phyloP scores from a whole-genome alignment of 2,888 invertebrate genomes.

The Emmelina monodactyla region DNA sequence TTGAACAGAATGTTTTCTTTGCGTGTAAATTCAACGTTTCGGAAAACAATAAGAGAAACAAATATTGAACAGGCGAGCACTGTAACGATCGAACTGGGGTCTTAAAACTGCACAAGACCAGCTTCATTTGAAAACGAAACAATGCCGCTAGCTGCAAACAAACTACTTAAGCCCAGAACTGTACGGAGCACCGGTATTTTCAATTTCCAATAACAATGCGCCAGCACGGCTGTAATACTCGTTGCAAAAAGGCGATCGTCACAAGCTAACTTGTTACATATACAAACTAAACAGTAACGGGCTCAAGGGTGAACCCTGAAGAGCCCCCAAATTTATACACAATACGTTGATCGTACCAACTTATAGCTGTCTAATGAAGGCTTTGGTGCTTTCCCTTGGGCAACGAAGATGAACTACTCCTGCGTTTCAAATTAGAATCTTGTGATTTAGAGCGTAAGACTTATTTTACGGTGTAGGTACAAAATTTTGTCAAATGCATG shows the following conservation, averaged over 20 bases:
- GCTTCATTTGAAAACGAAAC: conserved; percentile 33
- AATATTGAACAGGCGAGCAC: conserved; percentile 6
- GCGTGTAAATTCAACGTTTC: not conserved
- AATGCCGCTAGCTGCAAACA: conserved; percentile 27
- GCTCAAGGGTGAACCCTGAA: conserved; percentile 19
- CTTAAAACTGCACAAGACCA: conserved; percentile 9
- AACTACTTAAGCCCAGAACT: conserved; percentile 37
- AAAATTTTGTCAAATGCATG: conserved; percentile 13
- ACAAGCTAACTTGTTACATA: conserved; percentile 19
- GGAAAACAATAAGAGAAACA: not conserved
- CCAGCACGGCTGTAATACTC: conserved; percentile 15
- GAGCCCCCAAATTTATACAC: conserved; percentile 20
- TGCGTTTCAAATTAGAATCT: conserved; percentile 5
- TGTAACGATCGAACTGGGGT: conserved; percentile 27
- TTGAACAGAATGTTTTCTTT: too few relatives aligned
- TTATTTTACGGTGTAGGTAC: conserved; percentile 18
- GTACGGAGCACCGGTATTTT: conserved; percentile 24
- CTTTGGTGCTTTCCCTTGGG: conserved; percentile 22
- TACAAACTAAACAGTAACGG: conserved; percentile 14
- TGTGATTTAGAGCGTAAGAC: conserved; percentile 11
- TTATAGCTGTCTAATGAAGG: conserved; percentile 29
- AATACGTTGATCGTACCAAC: conserved; percentile 22
- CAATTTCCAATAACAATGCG: conserved; percentile 32
- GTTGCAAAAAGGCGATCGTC: conserved; percentile 21
- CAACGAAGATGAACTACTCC: not conserved